Percentiles rank a stretch among this genome's conserved stretches.
phyloP scores from a whole-genome alignment of 2,797 vertebrate species.

The Emys orbicularis region DNA sequence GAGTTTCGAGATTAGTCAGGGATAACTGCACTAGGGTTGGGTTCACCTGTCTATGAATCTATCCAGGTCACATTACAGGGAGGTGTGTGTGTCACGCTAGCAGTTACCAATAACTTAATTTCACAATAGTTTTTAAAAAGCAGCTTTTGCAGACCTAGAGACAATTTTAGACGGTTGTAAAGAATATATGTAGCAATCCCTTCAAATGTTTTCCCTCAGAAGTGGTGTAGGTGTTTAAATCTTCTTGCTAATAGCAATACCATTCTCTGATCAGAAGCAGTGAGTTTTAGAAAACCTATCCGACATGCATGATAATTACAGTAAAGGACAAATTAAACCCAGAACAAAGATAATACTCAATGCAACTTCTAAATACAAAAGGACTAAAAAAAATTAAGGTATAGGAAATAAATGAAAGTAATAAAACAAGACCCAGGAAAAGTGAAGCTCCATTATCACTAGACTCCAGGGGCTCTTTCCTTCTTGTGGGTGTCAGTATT shows the following conservation, averaged over 20 bases:
- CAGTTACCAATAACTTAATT: background rate
- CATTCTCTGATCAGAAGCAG: background rate
- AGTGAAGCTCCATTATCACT: background rate
- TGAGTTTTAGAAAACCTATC: background rate
- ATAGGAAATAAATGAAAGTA: background rate
- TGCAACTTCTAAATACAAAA: background rate
- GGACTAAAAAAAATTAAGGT: background rate
- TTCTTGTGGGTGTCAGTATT: background rate
- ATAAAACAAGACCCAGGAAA: background rate
- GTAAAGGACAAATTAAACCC: background rate
- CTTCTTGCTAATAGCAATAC: background rate
- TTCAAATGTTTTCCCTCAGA: background rate
- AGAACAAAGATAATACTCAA: background rate
- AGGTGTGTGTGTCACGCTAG: background rate
- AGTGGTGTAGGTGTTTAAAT: background rate
- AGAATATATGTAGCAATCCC: background rate
- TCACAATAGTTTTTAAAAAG: background rate
- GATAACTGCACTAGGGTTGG: background rate
- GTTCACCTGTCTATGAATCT: background rate
- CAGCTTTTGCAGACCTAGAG: background rate
- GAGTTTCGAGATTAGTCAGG: conserved; percentile 20
- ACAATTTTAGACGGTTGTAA: background rate
- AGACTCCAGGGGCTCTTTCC: background rate
- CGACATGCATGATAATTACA: background rate
- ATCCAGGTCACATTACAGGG: background rate